Percentiles rank a stretch among this genome's conserved stretches.
Evolutionary conservation across 2,113 vertebrate species (phyloP).

Genomic region (Fregetta grallaria): DNA sequence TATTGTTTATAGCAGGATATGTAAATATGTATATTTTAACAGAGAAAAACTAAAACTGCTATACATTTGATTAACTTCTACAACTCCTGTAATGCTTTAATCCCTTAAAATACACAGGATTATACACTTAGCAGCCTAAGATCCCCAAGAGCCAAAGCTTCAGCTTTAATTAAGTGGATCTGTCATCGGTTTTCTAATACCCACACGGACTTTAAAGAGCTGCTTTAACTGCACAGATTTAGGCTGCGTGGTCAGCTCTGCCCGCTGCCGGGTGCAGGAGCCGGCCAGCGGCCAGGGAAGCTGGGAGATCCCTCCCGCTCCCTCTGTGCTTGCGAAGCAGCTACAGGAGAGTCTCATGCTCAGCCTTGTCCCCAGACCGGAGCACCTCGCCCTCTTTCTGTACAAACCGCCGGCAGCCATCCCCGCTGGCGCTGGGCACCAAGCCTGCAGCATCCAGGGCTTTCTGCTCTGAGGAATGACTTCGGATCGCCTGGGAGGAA

Average conservation of each 20-base stretch:
- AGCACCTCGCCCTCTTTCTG: background rate
- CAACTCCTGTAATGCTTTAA: background rate
- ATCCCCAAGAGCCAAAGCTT: background rate
- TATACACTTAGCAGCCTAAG: background rate
- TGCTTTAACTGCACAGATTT: background rate
- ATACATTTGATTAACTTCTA: background rate
- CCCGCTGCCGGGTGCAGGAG: background rate
- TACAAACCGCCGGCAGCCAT: background rate
- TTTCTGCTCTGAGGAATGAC: background rate
- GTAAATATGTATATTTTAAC: background rate
- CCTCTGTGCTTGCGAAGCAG: background rate
- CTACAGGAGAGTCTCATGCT: background rate
- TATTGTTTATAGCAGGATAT: background rate
- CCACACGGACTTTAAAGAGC: fast-evolving
- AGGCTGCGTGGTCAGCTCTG: background rate
- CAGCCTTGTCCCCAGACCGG: background rate
- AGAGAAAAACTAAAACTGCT: background rate
- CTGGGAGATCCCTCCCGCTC: background rate
- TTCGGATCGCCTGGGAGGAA: background rate
- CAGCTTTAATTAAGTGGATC: background rate
- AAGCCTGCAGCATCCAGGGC: background rate
- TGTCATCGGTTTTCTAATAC: background rate
- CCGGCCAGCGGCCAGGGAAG: background rate
- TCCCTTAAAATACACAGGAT: background rate
- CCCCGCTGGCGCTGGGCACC: fast-evolving